These are phyloP conservation scores for Tyto alba DNA, from an alignment of 2,113 vertebrate genomes.

Conservation along the genomic window DNA sequence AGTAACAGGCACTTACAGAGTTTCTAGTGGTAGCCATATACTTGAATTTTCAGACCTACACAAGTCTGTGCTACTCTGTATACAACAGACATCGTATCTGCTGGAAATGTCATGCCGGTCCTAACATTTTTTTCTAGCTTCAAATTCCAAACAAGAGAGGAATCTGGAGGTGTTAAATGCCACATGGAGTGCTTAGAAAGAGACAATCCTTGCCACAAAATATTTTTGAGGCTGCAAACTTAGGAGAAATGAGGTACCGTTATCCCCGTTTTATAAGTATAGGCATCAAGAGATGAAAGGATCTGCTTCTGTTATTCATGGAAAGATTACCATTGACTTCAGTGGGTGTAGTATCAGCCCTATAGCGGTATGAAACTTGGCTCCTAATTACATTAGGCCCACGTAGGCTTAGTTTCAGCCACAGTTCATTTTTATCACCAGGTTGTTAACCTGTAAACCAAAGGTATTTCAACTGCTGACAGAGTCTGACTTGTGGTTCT, in stretches of 20 bases:
- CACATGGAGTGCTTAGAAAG: not conserved
- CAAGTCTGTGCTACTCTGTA: not conserved
- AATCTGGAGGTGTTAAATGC: not conserved
- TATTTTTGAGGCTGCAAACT: not conserved
- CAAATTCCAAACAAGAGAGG: not conserved
- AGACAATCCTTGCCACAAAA: not conserved
- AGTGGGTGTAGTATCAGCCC: conserved; percentile 66
- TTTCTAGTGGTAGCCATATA: not conserved
- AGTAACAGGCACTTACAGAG: fast-evolving
- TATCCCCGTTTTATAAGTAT: conserved; percentile 1
- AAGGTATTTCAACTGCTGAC: conserved; percentile 47
- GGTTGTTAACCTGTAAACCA: conserved; percentile 41
- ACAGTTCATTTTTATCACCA: conserved; percentile 41
- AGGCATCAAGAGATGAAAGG: not conserved
- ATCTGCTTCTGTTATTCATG: conserved; percentile 30
- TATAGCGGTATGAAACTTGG: conserved; percentile 64
- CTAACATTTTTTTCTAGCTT: not conserved
- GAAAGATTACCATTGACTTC: conserved; percentile 50
- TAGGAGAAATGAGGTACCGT: conserved; percentile 21
- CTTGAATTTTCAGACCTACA: not conserved
- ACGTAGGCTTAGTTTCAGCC: conserved; percentile 51
- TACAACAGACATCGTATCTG: not conserved
- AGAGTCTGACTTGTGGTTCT: conserved; percentile 30
- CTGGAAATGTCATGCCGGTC: not conserved
- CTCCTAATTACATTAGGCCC: conserved; percentile 26